Evolutionary conservation across 2,797 vertebrate species (phyloP).

Genomic region (Aulostomus chinensis): DNA sequence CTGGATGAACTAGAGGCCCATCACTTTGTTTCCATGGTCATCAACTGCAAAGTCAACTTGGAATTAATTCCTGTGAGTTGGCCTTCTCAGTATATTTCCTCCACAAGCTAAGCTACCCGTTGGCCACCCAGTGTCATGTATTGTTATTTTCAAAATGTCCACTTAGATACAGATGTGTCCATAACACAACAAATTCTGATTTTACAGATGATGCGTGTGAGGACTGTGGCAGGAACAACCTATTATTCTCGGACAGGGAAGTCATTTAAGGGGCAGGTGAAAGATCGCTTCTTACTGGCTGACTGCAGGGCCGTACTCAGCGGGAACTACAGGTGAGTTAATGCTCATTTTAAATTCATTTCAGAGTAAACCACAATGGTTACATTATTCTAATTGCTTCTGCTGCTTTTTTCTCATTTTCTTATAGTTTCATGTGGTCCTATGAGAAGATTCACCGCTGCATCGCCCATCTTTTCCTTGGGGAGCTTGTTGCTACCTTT

Average conservation of each 20-base stretch:
- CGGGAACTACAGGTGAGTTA: constrained; percentile 94
- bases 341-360: background rate
- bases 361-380: background rate
- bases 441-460: constrained; percentile 99
- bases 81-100: constrained; percentile 1
- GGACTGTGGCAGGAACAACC: constrained; percentile 91
- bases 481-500: constrained; percentile 93
- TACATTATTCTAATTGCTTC: background rate
- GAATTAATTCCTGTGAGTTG: constrained; percentile 89
- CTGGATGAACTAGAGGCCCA: constrained; percentile 91
- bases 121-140: background rate
- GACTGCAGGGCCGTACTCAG: constrained; percentile 96
- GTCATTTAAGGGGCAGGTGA: constrained; percentile 95
- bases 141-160: too few relatives aligned
- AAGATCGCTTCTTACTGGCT: constrained; percentile 93
- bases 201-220: constrained; percentile 92
- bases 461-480: constrained; percentile 96
- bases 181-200: constrained; percentile 20
- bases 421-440: constrained; percentile 96
- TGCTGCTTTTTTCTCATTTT: constrained; percentile 3
- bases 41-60: constrained; percentile 91
- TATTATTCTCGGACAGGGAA: constrained; percentile 94
- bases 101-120: background rate
- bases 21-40: constrained; percentile 90
- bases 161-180: background rate